Evolutionary conservation across 2,113 vertebrate genomes (phyloP), one percentile per base, ranked within the genome.

Genomic region (Garra rufa): DNA sequence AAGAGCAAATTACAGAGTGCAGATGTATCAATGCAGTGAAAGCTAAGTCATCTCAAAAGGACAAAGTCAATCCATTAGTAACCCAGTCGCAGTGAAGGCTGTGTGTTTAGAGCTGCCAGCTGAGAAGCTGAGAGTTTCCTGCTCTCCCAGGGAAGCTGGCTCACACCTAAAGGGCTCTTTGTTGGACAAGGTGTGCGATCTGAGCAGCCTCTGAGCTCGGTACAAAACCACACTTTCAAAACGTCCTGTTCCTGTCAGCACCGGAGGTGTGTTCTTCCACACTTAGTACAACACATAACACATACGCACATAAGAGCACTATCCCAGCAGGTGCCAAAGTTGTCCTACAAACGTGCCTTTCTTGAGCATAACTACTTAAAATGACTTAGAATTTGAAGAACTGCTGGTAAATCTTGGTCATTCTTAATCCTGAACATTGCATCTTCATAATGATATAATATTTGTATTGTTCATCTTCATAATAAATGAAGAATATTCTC

Each of bases 121-220:
- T 84, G 86, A 81, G 87, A 84, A 85, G 57, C 86, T 52, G 84
- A 87, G 84, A 86, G 89, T 92, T 92, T 92, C 88, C 91, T 93
- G 85, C 88, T 85, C 92, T 89, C 91, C 86, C 88, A 91, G 91
- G 90, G 91, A 92, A 91, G 90, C 52, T 69, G 83, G 81, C 85
- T 82, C 88, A 88, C 52, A 85, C 79, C 90, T 88, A 90, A 94
- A 93, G 83, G 89, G 79, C 83, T 91, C 92, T 92, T 93, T 94
- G 93, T 88, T 84, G 71, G 48, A 69, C 28, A 44, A 11, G 63
- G 71, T 55, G 41, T 61, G 71, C 21, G 76, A 43, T 79, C 48
- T 78, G 14, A 44, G 55, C 76, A 83, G 71, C 30, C 41, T 59
- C 70, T 21, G 50, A 76, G 78, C 52, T 82, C n/a, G 0, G 46